Evolutionary conservation across 2,797 vertebrate genomes (phyloP).

Genomic region (Myripristis murdjan): DNA sequence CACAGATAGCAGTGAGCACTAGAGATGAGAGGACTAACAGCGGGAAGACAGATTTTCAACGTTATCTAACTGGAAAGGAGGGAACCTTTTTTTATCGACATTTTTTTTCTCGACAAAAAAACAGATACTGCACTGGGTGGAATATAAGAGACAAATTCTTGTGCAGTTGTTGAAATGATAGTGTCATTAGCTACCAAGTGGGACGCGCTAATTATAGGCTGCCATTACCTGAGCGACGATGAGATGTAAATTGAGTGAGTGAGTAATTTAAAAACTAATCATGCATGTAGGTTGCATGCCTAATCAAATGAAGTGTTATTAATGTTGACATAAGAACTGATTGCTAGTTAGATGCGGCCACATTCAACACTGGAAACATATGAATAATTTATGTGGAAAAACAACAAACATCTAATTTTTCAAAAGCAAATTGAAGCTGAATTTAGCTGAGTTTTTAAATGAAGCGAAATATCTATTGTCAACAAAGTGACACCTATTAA

Average conservation of each 20-base stretch:
- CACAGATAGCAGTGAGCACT: background rate
- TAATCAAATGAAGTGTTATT: slow-evolving; percentile 33
- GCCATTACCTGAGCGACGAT: slow-evolving; percentile 10
- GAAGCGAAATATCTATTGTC: slow-evolving; percentile 5
- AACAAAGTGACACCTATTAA: background rate
- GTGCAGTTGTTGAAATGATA: slow-evolving; percentile 41
- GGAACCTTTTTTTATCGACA: slow-evolving; percentile 28
- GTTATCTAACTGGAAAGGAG: slow-evolving; percentile 29
- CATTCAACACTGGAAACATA: slow-evolving; percentile 34
- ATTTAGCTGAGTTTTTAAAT: slow-evolving; percentile 10
- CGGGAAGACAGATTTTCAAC: background rate
- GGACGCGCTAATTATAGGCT: slow-evolving; percentile 19
- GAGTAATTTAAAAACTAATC: slow-evolving; percentile 12
- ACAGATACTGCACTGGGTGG: slow-evolving; percentile 8
- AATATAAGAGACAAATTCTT: slow-evolving; percentile 23
- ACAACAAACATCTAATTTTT: slow-evolving; percentile 23
- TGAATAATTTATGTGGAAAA: slow-evolving; percentile 40
- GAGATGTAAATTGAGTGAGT: slow-evolving; percentile 15
- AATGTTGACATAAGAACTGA: slow-evolving; percentile 29
- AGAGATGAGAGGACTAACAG: background rate
- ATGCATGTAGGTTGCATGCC: background rate
- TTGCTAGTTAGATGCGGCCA: slow-evolving; percentile 38
- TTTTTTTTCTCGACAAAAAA: slow-evolving; percentile 16
- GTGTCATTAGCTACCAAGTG: slow-evolving; percentile 20
- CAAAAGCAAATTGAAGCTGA: slow-evolving; percentile 4